Base-by-base conservation (phyloP, 2,797 vertebrate species). In the Cynodonichthys magdalenae region DNA sequence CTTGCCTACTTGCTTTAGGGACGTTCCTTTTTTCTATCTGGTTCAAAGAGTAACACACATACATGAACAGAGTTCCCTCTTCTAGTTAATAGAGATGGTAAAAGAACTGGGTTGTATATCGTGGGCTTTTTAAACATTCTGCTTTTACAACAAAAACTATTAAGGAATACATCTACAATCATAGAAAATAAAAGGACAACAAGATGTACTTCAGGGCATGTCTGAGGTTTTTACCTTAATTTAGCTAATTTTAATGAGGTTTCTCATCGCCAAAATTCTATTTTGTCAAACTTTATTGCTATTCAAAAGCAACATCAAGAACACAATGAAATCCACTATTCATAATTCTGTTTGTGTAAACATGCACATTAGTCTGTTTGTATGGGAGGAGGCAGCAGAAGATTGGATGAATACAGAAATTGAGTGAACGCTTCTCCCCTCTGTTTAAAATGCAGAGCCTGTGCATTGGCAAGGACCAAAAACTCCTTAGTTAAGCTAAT, bases 401-500 rank as follows among this genome's bases (percentile, higher is more conserved):
- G 73, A 67, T 67, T 75, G 69, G 68, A 80, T 88, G 82, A 90
- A 89, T 79, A 74, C 75, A 83, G 70, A 85, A 85, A 86, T 80
- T 83, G 77, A 87, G 72, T 84, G 69, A 90, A 84, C 76, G 69
- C 74, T 59, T 44, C 61, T 79, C 87, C 59, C 49, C 61, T 80
- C 87, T 80, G 74, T 72, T 90, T 90, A 75, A 87, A 87, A 90
- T 90, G 80, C 88, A 89, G 79, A 82, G 80, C 81, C 84, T 63
- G 82, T 84, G 76, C 79, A 78, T 87, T 90, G 85, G 84, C 79
- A 87, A 62, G 15, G 63, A 77, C 85, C 77, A 79, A 83, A 84
- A 91, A 86, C 84, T 80, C 86, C 82, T 90, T 85, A 86, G 87
- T 90, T 91, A 85, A 90, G 87, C 89, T 90, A 86, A 92, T 92